Evolutionary conservation across 2,888 invertebrate genomes (phyloP).

Genomic region (Noctua janthina): DNA sequence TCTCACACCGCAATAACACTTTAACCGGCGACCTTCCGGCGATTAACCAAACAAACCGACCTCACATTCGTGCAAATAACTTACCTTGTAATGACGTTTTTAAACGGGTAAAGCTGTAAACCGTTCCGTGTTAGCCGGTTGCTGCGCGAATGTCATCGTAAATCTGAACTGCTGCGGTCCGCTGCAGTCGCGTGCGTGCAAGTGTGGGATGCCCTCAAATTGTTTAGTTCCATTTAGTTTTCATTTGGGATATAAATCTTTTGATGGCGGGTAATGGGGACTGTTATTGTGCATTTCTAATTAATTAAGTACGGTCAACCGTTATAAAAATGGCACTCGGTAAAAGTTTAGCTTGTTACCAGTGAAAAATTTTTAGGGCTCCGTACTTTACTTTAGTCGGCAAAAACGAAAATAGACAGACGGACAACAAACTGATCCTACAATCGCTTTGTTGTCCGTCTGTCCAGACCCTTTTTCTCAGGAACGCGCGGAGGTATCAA

Average conservation of each 20-base stretch:
- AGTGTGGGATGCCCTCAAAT: slow-evolving; percentile 26
- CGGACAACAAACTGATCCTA: too few species aligned
- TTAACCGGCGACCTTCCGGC: slow-evolving; percentile 33
- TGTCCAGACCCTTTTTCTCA: too few species aligned
- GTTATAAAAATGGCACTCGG: too few species aligned
- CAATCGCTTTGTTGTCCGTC: too few species aligned
- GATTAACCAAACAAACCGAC: slow-evolving; percentile 24
- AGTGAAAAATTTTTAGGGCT: too few species aligned
- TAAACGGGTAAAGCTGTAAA: slow-evolving; percentile 52
- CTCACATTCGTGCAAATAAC: slow-evolving; percentile 37
- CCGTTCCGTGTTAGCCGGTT: slow-evolving; percentile 27
- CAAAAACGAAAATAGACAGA: too few species aligned
- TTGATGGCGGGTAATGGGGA: not conserved
- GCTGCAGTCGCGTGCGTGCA: slow-evolving; percentile 27
- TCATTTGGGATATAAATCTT: not conserved
- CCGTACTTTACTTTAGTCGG: too few species aligned
- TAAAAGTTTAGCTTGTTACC: too few species aligned
- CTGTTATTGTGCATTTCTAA: not conserved
- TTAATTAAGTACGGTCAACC: not conserved
- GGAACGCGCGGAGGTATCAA: too few species aligned
- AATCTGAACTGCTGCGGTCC: slow-evolving; percentile 46
- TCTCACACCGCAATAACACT: slow-evolving; percentile 20
- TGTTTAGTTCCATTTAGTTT: slow-evolving; percentile 11
- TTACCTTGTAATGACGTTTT: slow-evolving; percentile 60
- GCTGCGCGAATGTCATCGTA: slow-evolving; percentile 52